Evolutionary conservation across 2,113 vertebrate species (phyloP).

Genomic region (Chaetura pelagica): DNA sequence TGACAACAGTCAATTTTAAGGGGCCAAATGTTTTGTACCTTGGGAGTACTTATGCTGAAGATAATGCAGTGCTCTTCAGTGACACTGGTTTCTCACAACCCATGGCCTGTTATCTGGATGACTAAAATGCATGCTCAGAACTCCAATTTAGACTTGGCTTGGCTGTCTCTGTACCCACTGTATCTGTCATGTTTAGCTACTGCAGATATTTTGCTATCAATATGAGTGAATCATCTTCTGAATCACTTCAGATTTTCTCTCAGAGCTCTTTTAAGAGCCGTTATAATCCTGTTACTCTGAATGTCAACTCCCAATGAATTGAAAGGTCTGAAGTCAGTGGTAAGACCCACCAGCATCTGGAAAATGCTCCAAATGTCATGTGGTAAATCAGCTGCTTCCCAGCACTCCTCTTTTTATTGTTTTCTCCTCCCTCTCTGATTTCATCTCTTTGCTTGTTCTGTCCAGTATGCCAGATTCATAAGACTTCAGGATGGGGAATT

Average conservation of each 20-base stretch:
- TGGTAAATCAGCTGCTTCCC: background rate
- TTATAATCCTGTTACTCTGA: conserved; percentile 16
- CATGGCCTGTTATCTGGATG: conserved; percentile 15
- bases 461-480: background rate
- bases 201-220: conserved; percentile 57
- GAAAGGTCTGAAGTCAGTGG: conserved; percentile 14
- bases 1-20: background rate
- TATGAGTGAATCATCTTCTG: conserved; percentile 60
- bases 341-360: background rate
- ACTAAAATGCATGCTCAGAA: conserved; percentile 15
- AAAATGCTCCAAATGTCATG: background rate
- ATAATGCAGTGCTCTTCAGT: background rate
- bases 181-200: conserved; percentile 50
- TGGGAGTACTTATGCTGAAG: background rate
- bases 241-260: conserved; percentile 62
- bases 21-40: background rate
- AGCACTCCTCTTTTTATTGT: background rate
- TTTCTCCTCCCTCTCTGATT: background rate
- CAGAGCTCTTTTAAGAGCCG: conserved; percentile 15
- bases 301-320: conserved; percentile 33
- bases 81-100: background rate
- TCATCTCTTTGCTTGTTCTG: background rate
- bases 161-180: background rate
- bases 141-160: conserved; percentile 13
- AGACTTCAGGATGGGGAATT: background rate